Percentiles rank a stretch among this genome's conserved stretches.
phyloP scores from a whole-genome alignment of 2,113 vertebrate species.

The Hyperopisus bebe region DNA sequence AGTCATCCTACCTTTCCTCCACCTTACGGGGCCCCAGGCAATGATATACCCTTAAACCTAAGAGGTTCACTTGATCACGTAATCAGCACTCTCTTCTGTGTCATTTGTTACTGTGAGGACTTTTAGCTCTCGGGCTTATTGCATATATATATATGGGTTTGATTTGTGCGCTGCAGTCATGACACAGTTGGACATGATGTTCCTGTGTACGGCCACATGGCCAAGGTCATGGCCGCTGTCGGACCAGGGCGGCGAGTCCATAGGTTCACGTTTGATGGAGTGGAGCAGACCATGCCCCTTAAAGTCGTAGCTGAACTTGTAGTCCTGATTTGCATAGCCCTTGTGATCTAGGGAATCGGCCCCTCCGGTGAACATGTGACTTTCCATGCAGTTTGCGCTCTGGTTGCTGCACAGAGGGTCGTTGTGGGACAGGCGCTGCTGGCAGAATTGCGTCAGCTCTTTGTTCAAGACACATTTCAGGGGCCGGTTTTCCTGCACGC shows the following conservation, averaged over 20 bases:
- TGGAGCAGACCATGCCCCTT: conserved; percentile 68
- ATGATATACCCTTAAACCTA: conserved; percentile 47
- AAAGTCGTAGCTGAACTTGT: conserved; percentile 63
- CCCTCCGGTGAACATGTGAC: conserved; percentile 48
- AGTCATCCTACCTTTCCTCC: too few relatives aligned
- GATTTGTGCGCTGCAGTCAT: conserved; percentile 55
- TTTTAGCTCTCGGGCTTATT: conserved; percentile 29
- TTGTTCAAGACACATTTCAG: conserved; percentile 60
- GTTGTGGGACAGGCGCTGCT: conserved; percentile 58
- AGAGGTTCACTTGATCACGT: conserved; percentile 35
- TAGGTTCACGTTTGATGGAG: conserved; percentile 80
- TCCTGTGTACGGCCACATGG: conserved; percentile 55
- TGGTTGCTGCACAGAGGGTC: conserved; percentile 57
- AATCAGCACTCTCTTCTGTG: conserved; percentile 32
- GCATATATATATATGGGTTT: conserved; percentile 61
- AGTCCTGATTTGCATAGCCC: conserved; percentile 58
- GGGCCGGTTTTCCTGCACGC: conserved; percentile 47
- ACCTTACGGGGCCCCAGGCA: too few relatives aligned
- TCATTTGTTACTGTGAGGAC: conserved; percentile 28
- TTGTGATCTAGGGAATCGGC: conserved; percentile 53
- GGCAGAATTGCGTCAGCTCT: conserved; percentile 56
- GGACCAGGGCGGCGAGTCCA: conserved; percentile 73
- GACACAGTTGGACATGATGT: conserved; percentile 52
- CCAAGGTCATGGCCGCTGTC: conserved; percentile 50
- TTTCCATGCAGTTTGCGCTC: conserved; percentile 54